phyloP scores from a whole-genome alignment of 2,888 invertebrate species.

The Caenorhabditis plicata region DNA sequence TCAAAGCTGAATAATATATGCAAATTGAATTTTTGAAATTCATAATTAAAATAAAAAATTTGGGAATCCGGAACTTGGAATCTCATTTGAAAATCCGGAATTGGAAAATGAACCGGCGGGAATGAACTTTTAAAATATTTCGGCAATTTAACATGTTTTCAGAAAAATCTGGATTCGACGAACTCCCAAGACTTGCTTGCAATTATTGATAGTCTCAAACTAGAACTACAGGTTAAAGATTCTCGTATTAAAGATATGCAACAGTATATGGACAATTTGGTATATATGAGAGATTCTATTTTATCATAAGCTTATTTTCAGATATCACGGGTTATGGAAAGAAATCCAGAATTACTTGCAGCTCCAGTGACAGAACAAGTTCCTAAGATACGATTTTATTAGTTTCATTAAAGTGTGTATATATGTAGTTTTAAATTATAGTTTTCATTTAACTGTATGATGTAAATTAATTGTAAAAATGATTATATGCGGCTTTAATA shows the following conservation, averaged over 20 bases:
- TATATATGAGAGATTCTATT: neutral
- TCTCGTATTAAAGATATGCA: conserved; percentile 44
- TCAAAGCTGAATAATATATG: too few relatives aligned
- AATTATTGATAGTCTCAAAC: conserved; percentile 52
- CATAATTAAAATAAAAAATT: too few relatives aligned
- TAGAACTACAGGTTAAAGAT: conserved; percentile 53
- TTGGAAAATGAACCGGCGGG: too few relatives aligned
- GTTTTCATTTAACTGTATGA: too few relatives aligned
- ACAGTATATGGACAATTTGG: conserved; percentile 36
- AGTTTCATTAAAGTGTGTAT: too few relatives aligned
- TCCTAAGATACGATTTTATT: conserved; percentile 21
- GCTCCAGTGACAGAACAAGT: conserved; percentile 17
- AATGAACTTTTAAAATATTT: neutral
- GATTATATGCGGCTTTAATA: too few relatives aligned
- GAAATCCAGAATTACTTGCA: conserved; percentile 42
- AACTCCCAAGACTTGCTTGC: conserved; percentile 44
- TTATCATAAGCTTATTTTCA: conserved; percentile 6
- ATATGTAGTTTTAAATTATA: too few relatives aligned
- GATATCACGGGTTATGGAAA: conserved; percentile 45
- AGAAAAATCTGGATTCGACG: conserved; percentile 12
- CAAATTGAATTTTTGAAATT: too few relatives aligned
- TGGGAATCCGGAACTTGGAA: too few relatives aligned
- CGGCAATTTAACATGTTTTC: neutral
- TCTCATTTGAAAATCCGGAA: too few relatives aligned
- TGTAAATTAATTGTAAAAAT: too few relatives aligned